Evolutionary conservation across 2,113 vertebrate species (phyloP).

Genomic region (Calidris pugnax): DNA sequence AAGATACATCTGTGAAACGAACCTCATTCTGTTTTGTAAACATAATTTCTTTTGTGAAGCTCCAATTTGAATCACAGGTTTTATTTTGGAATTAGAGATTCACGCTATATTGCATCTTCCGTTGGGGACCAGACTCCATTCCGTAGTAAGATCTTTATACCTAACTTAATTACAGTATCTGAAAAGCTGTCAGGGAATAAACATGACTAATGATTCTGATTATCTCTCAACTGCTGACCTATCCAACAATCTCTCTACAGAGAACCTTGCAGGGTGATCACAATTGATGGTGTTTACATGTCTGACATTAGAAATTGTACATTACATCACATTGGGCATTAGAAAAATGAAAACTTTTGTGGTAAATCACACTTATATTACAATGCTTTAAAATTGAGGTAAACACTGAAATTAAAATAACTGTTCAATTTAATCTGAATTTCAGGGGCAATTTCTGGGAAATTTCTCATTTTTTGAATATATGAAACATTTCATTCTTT

Average conservation of each 20-base stretch:
- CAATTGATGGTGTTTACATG: constrained; percentile 10
- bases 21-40: neutral
- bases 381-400: constrained; percentile 21
- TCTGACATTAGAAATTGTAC: neutral
- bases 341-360: neutral
- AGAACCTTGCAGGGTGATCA: neutral
- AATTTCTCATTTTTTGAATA: neutral
- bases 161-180: constrained; percentile 15
- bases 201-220: constrained; percentile 32
- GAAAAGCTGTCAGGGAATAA: constrained; percentile 24
- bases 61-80: neutral
- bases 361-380: neutral
- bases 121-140: neutral
- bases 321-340: no score
- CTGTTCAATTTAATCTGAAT: neutral
- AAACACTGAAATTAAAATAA: neutral
- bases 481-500: constrained; percentile 21
- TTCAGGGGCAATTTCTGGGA: neutral
- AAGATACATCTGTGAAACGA: neutral
- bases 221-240: neutral
- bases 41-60: neutral
- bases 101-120: neutral
- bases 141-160: neutral
- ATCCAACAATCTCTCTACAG: neutral
- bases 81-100: neutral